Evolutionary conservation across 2,797 vertebrate species (phyloP), one percentile per base, ranked within the genome.

Genomic region (Cryptoblepharus egeriae): DNA sequence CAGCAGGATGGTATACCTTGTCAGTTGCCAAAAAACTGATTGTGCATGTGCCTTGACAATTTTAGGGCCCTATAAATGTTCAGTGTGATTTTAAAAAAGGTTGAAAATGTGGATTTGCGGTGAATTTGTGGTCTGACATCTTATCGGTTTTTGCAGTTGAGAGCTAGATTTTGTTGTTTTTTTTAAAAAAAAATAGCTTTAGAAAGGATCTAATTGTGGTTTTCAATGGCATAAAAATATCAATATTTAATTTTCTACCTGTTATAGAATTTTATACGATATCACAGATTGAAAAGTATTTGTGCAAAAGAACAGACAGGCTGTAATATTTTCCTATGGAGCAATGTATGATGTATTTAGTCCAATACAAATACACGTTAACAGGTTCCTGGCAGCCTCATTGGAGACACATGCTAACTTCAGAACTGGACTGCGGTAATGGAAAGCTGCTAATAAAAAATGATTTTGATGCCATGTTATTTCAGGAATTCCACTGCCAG

Each of bases 401-500:
- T 11, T 30, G 6, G 68, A 87, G 60, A 81, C 26, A 70, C 16
- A 55, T 42, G 12, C 13, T 52, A 86, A 37, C 75, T 74, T 52
- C 39, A 86, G 9, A 42, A 80, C 81, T 77, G 84, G 57, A 91
- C 81, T 73, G 86, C 85, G 79, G 76, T 84, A 52, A 82, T 70
- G 30, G 69, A 87, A 91, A 91, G 82, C 74, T 91, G 61, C 37
- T 90, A 77, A 71, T 72, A 57, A 68, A 81, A 69, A 70, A 83
- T 22, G 64, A 88, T 35, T 88, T 80, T 72, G 79, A 81, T 74
- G 69, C 85, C 68, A 68, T 24, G 37, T 85, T 87, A 93, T 68
- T 80, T 89, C 73, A 87, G 80, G 60, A 93, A 92, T 92, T 82
- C 77, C 85, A 68, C 1, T 20, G 12, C 13, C 42, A 82, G 71